Base-by-base conservation (phyloP, 2,888 invertebrate genomes). In the Calameuta filiformis region DNA sequence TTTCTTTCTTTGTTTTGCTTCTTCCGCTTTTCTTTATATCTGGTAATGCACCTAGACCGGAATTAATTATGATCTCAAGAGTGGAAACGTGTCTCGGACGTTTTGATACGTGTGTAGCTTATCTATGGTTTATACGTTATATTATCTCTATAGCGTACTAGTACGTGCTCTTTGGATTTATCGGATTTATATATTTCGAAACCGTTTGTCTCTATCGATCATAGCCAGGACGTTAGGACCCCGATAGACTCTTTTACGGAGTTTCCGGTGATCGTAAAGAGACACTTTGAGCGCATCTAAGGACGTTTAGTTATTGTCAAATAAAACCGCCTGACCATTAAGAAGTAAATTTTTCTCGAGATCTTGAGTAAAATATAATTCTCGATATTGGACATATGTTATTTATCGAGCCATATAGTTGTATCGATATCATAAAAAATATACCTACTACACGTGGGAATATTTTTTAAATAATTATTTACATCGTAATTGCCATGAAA, bases 51-150 rank as follows among this genome's bases (percentile, higher is more conserved):
- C 15, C 73, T 76, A 77, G 81, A 80, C 78, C 78, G 80, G 78
- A 85, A 85, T 79, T 82, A 82, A 85, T 82, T 82, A 83, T 81
- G 80, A 83, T 82, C 83, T 81, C 56, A 9, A 9, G 23, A 56
- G 6, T 56, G 23, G 23, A 23, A 23, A 9, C 23, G 56, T 23
- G 23, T 56, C 56, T 23, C 56, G 56, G 23, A 40, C 40, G 40
- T 40, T 40, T 40, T 40, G 40, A 40, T 40, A 40, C 40, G 40
- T 40, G 40, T 40, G 15, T 40, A 40, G 40, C 15, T 40, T 40
- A 40, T 40, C 40, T 40, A 40, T 40, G 15, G 40, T 40, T 40
- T 15, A 40, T 15, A 40, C 15, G 40, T 40, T 40, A 40, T 40
- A 15, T 40, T 40, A 40, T 15, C 15, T 6, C 40, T 40, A 15